phyloP scores from a whole-genome alignment of 2,797 vertebrate genomes.

The Hypotaenidia philippensis region DNA sequence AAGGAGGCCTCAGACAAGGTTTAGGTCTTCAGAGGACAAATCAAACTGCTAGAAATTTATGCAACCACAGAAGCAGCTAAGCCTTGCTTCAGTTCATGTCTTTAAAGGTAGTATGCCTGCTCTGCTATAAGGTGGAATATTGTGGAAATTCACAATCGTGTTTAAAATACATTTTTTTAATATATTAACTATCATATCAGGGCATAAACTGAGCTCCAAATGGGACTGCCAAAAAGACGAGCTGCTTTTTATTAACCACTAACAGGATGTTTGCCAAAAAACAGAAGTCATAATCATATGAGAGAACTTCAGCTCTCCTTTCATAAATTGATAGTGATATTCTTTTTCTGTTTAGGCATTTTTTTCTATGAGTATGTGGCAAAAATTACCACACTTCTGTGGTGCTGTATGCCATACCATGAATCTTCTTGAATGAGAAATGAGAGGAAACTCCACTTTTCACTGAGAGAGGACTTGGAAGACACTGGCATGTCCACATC shows the following conservation, averaged over 20 bases:
- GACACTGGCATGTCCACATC: neutral
- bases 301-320: neutral
- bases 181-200: neutral
- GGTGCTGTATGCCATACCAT: neutral
- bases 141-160: neutral
- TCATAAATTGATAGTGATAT: neutral
- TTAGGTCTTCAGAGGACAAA: neutral
- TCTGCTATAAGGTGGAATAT: neutral
- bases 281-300: neutral
- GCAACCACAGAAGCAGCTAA: neutral
- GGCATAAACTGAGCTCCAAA: neutral
- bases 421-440: neutral
- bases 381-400: neutral
- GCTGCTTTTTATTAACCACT: slow-evolving; percentile 22
- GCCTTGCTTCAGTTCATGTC: neutral
- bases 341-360: neutral
- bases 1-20: neutral
- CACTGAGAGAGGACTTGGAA: neutral
- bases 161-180: neutral
- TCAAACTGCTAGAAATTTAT: neutral
- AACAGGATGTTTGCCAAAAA: neutral
- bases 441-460: neutral
- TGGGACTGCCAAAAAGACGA: neutral
- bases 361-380: neutral
- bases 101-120: neutral